Evolutionary conservation across 2,113 vertebrate species (phyloP).

Genomic region (Melanotaenia duboulayi): DNA sequence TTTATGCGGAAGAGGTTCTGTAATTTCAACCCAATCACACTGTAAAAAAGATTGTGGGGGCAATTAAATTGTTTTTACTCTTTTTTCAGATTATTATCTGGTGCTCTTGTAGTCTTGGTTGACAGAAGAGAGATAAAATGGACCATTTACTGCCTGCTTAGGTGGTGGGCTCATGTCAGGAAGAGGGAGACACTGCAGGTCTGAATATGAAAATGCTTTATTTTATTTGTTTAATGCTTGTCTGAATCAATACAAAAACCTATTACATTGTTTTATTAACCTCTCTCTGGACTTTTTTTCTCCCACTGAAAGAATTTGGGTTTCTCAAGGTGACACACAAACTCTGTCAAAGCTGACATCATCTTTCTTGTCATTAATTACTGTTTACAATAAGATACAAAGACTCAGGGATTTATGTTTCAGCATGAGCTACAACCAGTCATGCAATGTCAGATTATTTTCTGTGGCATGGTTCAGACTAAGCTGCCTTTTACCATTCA

Average conservation of each 20-base stretch:
- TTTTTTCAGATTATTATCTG: slow-evolving; percentile 73
- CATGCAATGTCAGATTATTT: slow-evolving; percentile 21
- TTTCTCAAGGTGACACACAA: background rate
- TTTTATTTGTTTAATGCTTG: slow-evolving; percentile 1
- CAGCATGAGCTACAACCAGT: slow-evolving; percentile 47
- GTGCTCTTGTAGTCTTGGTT: slow-evolving; percentile 77
- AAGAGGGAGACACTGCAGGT: slow-evolving; percentile 20
- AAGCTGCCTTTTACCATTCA: slow-evolving; percentile 28
- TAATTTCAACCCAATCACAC: slow-evolving; percentile 88
- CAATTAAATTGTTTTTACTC: slow-evolving; percentile 71
- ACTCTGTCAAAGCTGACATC: background rate
- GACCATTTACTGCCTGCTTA: slow-evolving; percentile 77
- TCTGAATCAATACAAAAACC: background rate
- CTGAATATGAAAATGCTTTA: slow-evolving; percentile 15
- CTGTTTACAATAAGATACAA: slow-evolving; percentile 8
- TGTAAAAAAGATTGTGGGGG: slow-evolving; percentile 65
- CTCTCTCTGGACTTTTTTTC: slow-evolving; percentile 1
- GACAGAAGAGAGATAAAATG: slow-evolving; percentile 81
- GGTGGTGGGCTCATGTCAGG: slow-evolving; percentile 57
- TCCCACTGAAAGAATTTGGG: background rate
- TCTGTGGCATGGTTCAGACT: slow-evolving; percentile 31
- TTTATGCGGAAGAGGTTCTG: slow-evolving; percentile 86
- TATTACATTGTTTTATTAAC: background rate
- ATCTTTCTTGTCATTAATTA: slow-evolving; percentile 34
- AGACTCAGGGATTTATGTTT: slow-evolving; percentile 49